Conservation (phyloP, 2,797 vertebrate genomes). For the Botia kubotai region DNA sequence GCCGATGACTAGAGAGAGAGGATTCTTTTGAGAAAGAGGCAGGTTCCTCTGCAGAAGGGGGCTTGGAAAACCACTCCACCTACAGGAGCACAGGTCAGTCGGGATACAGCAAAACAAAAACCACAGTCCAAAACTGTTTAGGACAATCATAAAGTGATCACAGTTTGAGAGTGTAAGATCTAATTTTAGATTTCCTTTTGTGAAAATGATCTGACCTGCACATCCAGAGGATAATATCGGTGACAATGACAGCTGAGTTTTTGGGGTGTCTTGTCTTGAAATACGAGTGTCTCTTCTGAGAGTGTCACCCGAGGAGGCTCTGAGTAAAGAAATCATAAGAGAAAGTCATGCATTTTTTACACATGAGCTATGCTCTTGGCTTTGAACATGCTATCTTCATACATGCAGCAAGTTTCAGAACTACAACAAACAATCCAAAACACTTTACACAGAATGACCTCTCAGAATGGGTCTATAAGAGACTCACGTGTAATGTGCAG, state of each 20-base stretch:
- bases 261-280: conserved; percentile 60
- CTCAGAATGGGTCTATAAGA: neutral
- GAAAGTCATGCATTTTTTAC: neutral
- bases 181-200: neutral
- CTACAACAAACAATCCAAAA: too few relatives aligned
- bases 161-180: too few relatives aligned
- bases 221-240: conserved; percentile 87
- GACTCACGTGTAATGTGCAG: conserved; percentile 80
- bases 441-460: neutral
- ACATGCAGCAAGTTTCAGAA: too few relatives aligned
- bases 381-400: neutral
- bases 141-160: neutral
- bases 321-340: conserved; percentile 49
- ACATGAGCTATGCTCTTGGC: neutral
- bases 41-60: conserved; percentile 63
- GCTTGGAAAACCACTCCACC: conserved; percentile 81
- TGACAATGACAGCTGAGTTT: conserved; percentile 77
- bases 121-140: neutral
- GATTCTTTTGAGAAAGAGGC: conserved; percentile 63
- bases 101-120: neutral
- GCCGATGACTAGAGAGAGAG: conserved; percentile 81
- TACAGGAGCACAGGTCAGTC: conserved; percentile 54
- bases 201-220: conserved; percentile 64
- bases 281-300: conserved; percentile 69
- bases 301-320: conserved; percentile 75